Evolutionary conservation across 2,797 vertebrate species (phyloP), one percentile per base, ranked within the genome.

Genomic region (Acomys russatus): DNA sequence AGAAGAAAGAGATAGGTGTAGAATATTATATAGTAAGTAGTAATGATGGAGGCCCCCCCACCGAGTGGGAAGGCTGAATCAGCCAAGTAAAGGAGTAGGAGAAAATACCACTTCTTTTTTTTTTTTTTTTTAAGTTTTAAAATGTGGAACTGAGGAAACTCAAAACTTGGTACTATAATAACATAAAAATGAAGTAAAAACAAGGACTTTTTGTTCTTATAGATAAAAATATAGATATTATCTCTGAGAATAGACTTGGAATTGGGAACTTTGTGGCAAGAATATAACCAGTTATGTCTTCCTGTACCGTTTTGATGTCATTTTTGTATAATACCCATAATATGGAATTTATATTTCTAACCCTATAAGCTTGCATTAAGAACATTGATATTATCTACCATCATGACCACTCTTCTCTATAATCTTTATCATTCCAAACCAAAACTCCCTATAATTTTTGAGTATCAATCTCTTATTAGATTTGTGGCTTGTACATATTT

Each of bases 121-220:
- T 59, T 64, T 56, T 61, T 71, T 90, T 61, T 15, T 68, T 3
- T 3, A 44, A n/a, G 28, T 25, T 94, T 90, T 83, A 92, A 71
- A 78, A 96, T 83, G 82, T 54, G 5, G 49, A 78, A 86, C 33
- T 44, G 66, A 64, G 83, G 22, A 56, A 68, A 6, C 28, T 89
- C 6, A 56, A 89, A 51, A 77, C 44, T n/a, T 64, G 10, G 3
- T 76, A 30, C 22, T 28, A 28, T 86, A 64, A 20, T 78, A 93
- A 85, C 74, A 84, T 88, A 86, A 71, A 88, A 82, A 56, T 9
- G 20, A 91, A 89, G 44, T 38, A 76, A 89, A 96, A 85, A 80
- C 54, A 74, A 91, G 92, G 38, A 54, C 23, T 85, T 85, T 94
- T 38, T 82, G 44, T 93, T 94, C 33, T 23, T 82, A 9, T 66